These are phyloP conservation scores for Alaudala cheleensis DNA, from an alignment of 2,113 vertebrate species.

Conservation along the genomic window DNA sequence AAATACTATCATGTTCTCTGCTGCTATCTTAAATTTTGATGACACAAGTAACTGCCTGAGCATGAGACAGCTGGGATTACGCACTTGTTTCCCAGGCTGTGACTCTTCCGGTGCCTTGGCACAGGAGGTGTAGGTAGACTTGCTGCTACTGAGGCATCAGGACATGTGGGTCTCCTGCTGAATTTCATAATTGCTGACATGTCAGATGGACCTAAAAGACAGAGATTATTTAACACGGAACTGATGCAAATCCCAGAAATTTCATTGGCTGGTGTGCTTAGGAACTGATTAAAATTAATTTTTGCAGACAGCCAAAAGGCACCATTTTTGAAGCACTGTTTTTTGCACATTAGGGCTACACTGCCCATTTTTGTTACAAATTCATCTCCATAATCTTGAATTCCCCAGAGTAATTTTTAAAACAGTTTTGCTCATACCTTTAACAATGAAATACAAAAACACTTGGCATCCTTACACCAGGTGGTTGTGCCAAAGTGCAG, in stretches of 20 bases:
- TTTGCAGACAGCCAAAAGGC: background rate
- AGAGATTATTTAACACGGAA: slow-evolving; percentile 36
- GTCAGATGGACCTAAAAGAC: slow-evolving; percentile 82
- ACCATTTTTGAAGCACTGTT: background rate
- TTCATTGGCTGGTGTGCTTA: background rate
- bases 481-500: background rate
- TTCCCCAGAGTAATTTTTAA: background rate
- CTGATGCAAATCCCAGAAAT: background rate
- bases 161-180: slow-evolving; percentile 90
- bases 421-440: background rate
- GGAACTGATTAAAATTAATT: background rate
- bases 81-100: slow-evolving; percentile 96
- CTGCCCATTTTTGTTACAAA: background rate
- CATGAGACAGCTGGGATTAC: slow-evolving; percentile 27
- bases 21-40: background rate
- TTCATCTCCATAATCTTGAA: background rate
- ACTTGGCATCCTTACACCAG: background rate
- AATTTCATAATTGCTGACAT: slow-evolving; percentile 80
- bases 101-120: slow-evolving; percentile 93
- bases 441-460: slow-evolving; percentile 1
- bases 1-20: background rate
- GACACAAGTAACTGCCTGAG: background rate
- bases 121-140: slow-evolving; percentile 87
- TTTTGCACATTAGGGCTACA: background rate
- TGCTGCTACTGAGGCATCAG: slow-evolving; percentile 87